phyloP scores from a whole-genome alignment of 2,888 invertebrate genomes.

The Cotesia congregata region DNA sequence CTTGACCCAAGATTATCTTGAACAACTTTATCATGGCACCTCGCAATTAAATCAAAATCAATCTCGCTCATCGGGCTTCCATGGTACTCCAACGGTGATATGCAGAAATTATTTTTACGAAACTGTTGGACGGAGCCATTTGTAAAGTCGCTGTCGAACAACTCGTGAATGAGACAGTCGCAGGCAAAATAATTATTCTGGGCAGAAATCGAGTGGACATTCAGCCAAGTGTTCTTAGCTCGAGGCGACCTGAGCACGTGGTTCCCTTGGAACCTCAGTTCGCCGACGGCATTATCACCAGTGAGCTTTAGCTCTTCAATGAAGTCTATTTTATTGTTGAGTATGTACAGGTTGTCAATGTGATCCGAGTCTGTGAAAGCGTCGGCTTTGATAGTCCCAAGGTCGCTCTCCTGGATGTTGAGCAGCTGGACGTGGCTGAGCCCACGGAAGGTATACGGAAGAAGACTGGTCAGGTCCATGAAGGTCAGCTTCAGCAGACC shows the following conservation, averaged over 20 bases:
- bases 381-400: constrained; percentile 79
- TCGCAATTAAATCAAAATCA: constrained; percentile 77
- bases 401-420: constrained; percentile 85
- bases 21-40: constrained; percentile 79
- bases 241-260: constrained; percentile 84
- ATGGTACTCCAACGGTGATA: constrained; percentile 87
- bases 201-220: constrained; percentile 81
- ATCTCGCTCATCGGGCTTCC: constrained; percentile 81
- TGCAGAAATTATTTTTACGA: constrained; percentile 82
- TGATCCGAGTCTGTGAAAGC: constrained; percentile 83
- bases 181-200: constrained; percentile 88
- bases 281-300: constrained; percentile 79
- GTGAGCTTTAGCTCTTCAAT: constrained; percentile 83
- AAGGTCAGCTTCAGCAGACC: constrained; percentile 85
- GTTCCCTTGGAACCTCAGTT: constrained; percentile 84
- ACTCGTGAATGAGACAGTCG: constrained; percentile 85
- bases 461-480: constrained; percentile 84
- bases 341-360: constrained; percentile 81
- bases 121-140: constrained; percentile 73
- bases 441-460: constrained; percentile 82
- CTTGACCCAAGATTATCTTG: constrained; percentile 75
- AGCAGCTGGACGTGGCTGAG: constrained; percentile 82
- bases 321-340: constrained; percentile 88
- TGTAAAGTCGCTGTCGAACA: constrained; percentile 82
- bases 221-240: constrained; percentile 78